These are phyloP conservation scores for Timema podura DNA, from an alignment of 2,888 invertebrate genomes.

Conservation along the genomic window DNA sequence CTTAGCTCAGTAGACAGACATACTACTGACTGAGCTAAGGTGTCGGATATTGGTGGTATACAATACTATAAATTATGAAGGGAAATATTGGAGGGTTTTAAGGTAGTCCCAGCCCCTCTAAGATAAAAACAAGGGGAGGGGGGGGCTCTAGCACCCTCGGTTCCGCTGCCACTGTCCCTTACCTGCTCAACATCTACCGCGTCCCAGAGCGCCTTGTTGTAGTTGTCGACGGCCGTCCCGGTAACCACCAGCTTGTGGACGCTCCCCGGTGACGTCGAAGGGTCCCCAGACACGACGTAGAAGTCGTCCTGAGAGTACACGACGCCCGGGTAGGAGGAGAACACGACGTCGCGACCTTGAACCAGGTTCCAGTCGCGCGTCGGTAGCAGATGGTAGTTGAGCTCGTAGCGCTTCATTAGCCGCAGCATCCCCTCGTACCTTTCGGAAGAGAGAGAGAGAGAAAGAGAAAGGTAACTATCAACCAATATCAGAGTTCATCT, in stretches of 20 bases:
- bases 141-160: not conserved
- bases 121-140: too few relatives aligned
- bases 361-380: conserved; percentile 50
- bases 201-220: conserved; percentile 66
- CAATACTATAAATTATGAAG: too few relatives aligned
- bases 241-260: conserved; percentile 58
- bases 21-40: too few relatives aligned
- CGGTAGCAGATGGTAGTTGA: conserved; percentile 62
- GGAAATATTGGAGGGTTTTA: too few relatives aligned
- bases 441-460: conserved; percentile 30
- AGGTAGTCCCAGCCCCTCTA: too few relatives aligned
- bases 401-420: conserved; percentile 77
- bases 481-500: too few relatives aligned
- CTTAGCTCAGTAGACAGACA: too few relatives aligned
- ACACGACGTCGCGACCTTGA: conserved; percentile 65
- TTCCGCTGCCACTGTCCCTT: conserved; percentile 33
- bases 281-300: conserved; percentile 57
- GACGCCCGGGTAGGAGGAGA: conserved; percentile 81
- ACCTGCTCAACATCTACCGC: conserved; percentile 62
- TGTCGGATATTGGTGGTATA: too few relatives aligned
- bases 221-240: conserved; percentile 75
- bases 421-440: conserved; percentile 79
- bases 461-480: too few relatives aligned
- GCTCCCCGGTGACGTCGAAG: conserved; percentile 34
- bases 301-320: conserved; percentile 80